A percentile compares a stretch with the other conserved stretches of the same genome.
phyloP scores from a whole-genome alignment of 2,888 invertebrate species.

The Argyra leucocephala region DNA sequence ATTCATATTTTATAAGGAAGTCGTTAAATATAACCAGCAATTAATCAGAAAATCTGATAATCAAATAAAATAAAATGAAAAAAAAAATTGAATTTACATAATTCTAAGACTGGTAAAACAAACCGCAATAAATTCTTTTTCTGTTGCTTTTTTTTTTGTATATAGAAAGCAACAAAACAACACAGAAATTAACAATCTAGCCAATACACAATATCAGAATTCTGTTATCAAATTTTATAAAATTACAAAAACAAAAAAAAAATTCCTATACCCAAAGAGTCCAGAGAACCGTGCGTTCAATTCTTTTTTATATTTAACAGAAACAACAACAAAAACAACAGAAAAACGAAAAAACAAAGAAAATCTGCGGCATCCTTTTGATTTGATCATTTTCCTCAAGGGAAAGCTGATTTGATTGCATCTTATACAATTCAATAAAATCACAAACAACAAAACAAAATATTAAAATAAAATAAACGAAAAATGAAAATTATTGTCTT shows the following conservation, averaged over 20 bases:
- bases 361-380: not conserved
- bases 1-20: slow-evolving; percentile 2
- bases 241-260: too few species aligned
- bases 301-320: not conserved
- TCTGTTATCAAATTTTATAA: too few species aligned
- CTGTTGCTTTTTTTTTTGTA: not conserved
- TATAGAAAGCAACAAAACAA: not conserved
- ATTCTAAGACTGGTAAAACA: not conserved
- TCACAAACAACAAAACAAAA: not conserved
- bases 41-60: slow-evolving; percentile 6
- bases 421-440: not conserved
- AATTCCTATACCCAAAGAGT: too few species aligned
- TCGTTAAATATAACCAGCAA: not conserved
- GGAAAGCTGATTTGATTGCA: slow-evolving; percentile 6
- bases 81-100: too few species aligned
- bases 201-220: too few species aligned
- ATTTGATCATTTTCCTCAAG: slow-evolving; percentile 4
- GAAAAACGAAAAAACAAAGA: not conserved
- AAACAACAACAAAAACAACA: not conserved
- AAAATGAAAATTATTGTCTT: too few species aligned
- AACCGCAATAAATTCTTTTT: not conserved
- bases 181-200: not conserved
- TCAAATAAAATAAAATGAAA: not conserved
- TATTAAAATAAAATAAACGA: too few species aligned
- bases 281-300: too few species aligned